Base-by-base conservation (phyloP, 2,797 vertebrate species). In the Enoplosus armatus region DNA sequence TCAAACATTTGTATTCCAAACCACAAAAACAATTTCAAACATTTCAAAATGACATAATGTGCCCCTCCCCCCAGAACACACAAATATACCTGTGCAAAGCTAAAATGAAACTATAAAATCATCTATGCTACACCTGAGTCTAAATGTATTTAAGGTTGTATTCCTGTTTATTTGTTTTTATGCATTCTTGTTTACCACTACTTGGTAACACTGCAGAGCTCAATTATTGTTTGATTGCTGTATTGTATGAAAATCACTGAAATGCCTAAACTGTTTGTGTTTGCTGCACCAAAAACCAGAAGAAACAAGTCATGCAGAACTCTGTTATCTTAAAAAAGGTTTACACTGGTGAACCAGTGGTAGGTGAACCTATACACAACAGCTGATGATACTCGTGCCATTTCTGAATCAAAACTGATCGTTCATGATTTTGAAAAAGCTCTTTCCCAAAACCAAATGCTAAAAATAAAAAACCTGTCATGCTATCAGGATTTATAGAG, bases 1-100 rank as follows among this genome's bases (percentile, higher is more conserved):
- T 91, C 86, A 90, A 90, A 95, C 95, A 95, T 92, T 95, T 93
- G 91, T 89, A 94, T 90, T 93, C 79, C 95, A 94, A 97, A 92
- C 90, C 95, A 96, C 96, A 97, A 83, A 89, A 93, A 86, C 88
- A 92, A 89, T 95, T 95, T 47, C 90, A 76, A 81, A 92, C 90
- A 94, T 92, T 92, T 91, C 81, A 93, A 85, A 85, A 90, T 85
- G 45, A 92, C 87, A 93, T 61, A 47, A 51, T 72, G 72, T 83
- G 69, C 65, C 26, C 83, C 79, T 56, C 62, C 70, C 66, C 69
- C 72, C 37, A 72, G 9, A 77, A 65, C 63, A 89, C 60, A 79
- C 35, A 79, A 72, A 71, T 35, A 87, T 12, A 90, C 86, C 89
- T 92, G 92, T 93, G 92, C 92, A 90, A 77, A 72, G n/a, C 82